Evolutionary conservation across 2,888 invertebrate species (phyloP).

Genomic region (Chrysomela aeneicollis): DNA sequence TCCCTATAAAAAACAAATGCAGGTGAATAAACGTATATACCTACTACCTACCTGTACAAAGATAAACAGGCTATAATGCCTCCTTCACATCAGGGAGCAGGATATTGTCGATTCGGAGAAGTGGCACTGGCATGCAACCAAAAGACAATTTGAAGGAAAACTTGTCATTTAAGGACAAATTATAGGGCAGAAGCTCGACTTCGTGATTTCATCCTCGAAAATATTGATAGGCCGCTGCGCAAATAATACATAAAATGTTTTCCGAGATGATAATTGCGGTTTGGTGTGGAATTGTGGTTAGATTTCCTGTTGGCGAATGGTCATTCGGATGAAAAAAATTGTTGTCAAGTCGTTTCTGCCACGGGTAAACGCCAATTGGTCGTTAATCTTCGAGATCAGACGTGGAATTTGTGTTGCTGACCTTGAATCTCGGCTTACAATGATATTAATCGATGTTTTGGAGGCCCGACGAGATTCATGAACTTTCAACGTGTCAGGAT

Average conservation of each 20-base stretch:
- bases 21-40: constrained; percentile 21
- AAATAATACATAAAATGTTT: constrained; percentile 25
- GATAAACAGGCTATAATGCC: constrained; percentile 19
- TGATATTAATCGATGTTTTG: background rate
- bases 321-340: constrained; percentile 7
- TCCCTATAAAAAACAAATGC: constrained; percentile 21
- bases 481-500: too few species aligned
- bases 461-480: too few species aligned
- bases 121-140: constrained; percentile 38
- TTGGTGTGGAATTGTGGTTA: constrained; percentile 25
- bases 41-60: constrained; percentile 11
- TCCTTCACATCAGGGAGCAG: constrained; percentile 30
- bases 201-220: constrained; percentile 26
- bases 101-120: constrained; percentile 36
- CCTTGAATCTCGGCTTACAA: background rate
- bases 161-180: constrained; percentile 35
- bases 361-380: background rate
- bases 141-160: constrained; percentile 27
- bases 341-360: background rate
- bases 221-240: constrained; percentile 26
- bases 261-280: constrained; percentile 23
- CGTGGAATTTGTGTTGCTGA: background rate
- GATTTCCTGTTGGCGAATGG: constrained; percentile 28
- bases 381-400: background rate
- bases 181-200: constrained; percentile 31